phyloP scores from a whole-genome alignment of 2,797 vertebrate species.

The Tinamus major region DNA sequence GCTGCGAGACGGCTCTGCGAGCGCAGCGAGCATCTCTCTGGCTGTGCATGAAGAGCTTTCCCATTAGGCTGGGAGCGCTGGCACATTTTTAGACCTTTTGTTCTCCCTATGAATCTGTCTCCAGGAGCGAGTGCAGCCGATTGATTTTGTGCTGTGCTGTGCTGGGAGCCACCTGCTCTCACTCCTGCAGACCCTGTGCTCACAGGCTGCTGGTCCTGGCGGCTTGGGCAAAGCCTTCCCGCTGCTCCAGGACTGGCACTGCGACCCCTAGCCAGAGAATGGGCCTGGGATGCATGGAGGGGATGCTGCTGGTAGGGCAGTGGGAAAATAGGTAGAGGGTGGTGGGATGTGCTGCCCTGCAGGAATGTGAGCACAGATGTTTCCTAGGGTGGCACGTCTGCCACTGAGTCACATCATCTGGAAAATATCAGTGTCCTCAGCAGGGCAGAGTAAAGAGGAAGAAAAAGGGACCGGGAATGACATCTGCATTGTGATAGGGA shows the following conservation, averaged over 20 bases:
- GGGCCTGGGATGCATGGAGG: accelerated
- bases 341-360: neutral
- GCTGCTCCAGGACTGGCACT: no score
- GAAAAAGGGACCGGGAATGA: neutral
- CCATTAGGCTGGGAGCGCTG: neutral
- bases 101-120: neutral
- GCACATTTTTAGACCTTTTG: slow-evolving; percentile 37
- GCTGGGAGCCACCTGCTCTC: neutral
- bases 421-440: neutral
- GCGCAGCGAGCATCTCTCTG: accelerated
- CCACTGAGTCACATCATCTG: neutral
- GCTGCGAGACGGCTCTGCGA: accelerated
- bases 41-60: neutral
- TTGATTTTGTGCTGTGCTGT: neutral
- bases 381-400: neutral
- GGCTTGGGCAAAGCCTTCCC: accelerated
- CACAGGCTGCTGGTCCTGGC: neutral
- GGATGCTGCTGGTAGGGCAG: no score
- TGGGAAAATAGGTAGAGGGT: neutral
- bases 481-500: neutral
- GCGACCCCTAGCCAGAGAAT: accelerated
- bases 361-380: accelerated
- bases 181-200: neutral
- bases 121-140: accelerated
- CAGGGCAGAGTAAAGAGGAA: neutral